These are phyloP conservation scores for Ethmia dodecea DNA, from an alignment of 2,888 invertebrate genomes.

Conservation along the genomic window DNA sequence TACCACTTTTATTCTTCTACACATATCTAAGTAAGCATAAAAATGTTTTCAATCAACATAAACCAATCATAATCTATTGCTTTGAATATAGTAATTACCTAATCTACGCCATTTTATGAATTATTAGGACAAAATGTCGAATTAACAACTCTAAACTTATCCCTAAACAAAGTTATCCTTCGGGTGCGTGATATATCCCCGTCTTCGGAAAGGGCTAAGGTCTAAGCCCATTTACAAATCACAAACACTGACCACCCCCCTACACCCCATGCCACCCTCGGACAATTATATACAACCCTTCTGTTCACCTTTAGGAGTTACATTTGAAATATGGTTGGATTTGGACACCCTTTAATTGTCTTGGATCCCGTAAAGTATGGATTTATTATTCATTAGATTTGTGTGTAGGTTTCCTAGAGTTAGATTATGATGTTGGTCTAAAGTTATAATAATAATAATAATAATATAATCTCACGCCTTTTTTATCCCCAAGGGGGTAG, in stretches of 20 bases:
- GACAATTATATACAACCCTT: constrained; percentile 55
- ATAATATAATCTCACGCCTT: too few relatives aligned
- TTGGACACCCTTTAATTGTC: constrained; percentile 43
- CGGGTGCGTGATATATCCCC: constrained; percentile 74
- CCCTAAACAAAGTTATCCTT: constrained; percentile 66
- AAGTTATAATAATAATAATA: too few relatives aligned
- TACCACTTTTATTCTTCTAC: too few relatives aligned
- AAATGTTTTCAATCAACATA: too few relatives aligned
- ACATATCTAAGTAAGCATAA: too few relatives aligned
- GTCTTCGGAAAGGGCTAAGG: constrained; percentile 74
- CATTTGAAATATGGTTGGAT: constrained; percentile 68
- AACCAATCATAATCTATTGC: too few relatives aligned
- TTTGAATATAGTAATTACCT: too few relatives aligned
- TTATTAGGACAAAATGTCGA: too few relatives aligned
- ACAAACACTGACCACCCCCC: constrained; percentile 74
- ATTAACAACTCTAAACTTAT: constrained; percentile 44
- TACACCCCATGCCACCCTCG: constrained; percentile 25
- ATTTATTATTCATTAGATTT: constrained; percentile 20
- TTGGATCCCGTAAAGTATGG: constrained; percentile 24
- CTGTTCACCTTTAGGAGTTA: constrained; percentile 53
- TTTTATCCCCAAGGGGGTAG: too few relatives aligned
- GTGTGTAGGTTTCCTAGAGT: background rate
- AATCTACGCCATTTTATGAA: too few relatives aligned
- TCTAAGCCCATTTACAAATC: constrained; percentile 77
- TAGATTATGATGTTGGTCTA: background rate